These are phyloP conservation scores for Anas platyrhynchos DNA, from an alignment of 2,113 vertebrate genomes.

Conservation along the genomic window DNA sequence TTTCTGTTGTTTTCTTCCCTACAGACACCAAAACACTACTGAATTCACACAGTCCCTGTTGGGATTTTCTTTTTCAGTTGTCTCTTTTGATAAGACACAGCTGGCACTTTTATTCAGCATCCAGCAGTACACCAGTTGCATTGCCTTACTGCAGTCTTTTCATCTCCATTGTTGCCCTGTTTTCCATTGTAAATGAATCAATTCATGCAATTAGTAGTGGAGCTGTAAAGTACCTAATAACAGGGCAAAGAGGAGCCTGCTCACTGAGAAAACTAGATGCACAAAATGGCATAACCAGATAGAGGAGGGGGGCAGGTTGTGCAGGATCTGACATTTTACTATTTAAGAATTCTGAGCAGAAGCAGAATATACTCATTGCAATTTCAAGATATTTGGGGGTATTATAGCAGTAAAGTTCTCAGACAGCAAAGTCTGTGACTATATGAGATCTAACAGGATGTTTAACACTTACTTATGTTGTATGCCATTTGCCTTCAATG, in stretches of 20 bases:
- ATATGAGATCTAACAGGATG: not conserved
- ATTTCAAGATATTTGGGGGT: conserved; percentile 23
- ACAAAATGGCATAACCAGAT: not conserved
- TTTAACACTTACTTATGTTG: not conserved
- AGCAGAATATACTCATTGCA: not conserved
- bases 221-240: conserved; percentile 4
- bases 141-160: conserved; percentile 31
- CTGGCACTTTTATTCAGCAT: conserved; percentile 23
- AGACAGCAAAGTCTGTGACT: conserved; percentile 2
- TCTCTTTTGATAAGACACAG: conserved; percentile 27
- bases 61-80: not conserved
- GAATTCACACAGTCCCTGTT: not conserved
- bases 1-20: not conserved
- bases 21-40: not conserved
- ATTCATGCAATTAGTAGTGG: conserved; percentile 52
- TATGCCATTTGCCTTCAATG: not conserved
- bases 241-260: conserved; percentile 12
- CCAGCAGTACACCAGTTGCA: not conserved
- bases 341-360: conserved; percentile 12
- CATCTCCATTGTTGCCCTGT: not conserved
- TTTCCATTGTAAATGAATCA: conserved; percentile 29
- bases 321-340: not conserved
- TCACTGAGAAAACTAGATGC: not conserved
- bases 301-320: not conserved
- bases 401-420: conserved; percentile 29